Base-by-base conservation (phyloP, 2,888 invertebrate genomes). In the Yponomeuta plumbellus region DNA sequence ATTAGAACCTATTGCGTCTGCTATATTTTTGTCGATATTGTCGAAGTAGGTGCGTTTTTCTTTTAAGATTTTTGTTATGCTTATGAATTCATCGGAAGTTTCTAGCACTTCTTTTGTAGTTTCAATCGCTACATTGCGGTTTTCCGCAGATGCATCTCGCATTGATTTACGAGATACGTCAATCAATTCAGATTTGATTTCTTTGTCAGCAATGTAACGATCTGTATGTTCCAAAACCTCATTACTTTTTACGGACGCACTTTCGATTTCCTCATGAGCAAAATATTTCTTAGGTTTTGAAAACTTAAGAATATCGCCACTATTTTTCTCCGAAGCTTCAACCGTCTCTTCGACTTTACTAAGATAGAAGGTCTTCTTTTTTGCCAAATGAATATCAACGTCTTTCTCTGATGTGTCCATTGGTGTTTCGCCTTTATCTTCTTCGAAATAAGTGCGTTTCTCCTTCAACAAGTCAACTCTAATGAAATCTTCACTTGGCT, bases 21-120 rank as follows among this genome's bases (percentile, higher is more conserved):
- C 61, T 26, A 65, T 44, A 21, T 73, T 76, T 0, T 67, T 69
- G 67, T 74, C 71, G 20, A 79, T 75, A 68, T 83, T 80, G 69
- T 84, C 80, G 67, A 84, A 83, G 69, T 80, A 85, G 1, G 75
- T 75, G 13, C 76, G 77, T 69, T 80, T 80, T 67, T 77, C 77
- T 68, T 71, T 72, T 56, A 65, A 20, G 11, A 65, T 6, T 34
- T 34, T 65, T 65, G 13, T 57, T 21, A 65, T 56, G 57, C 34
- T 65, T 8, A 8, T 20, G 56, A 57, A 56, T 57, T 22, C 65
- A 6, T 59, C 23, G 21, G 57, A 57, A 57, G n/a, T 57, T 3
- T 57, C 21, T 57, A 57, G 34, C 6, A 34, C 6, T 34, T 6
- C 10, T 8, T 34, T 20, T 57, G 23, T 59, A 23, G 21, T 59